phyloP scores from a whole-genome alignment of 2,113 vertebrate genomes.

The Chascanopsetta lugubris region DNA sequence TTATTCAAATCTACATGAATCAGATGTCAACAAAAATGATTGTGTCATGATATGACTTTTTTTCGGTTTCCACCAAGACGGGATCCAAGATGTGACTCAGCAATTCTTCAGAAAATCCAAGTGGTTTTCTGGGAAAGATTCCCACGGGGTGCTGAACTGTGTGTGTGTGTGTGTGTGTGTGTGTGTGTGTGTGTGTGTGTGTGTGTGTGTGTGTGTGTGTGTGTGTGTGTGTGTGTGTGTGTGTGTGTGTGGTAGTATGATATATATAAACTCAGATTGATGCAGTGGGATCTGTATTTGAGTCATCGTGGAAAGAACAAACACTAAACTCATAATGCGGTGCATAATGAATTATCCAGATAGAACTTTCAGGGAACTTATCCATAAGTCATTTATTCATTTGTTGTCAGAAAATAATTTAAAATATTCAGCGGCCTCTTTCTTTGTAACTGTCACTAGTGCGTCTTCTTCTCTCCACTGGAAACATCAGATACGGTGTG shows the following conservation, averaged over 20 bases:
- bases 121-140: not conserved
- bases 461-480: not conserved
- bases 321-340: too few species aligned
- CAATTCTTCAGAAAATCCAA: not conserved
- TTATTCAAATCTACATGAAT: too few species aligned
- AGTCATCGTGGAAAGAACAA: too few species aligned
- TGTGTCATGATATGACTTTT: not conserved
- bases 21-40: not conserved
- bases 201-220: not conserved
- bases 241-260: not conserved
- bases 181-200: not conserved
- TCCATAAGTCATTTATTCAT: slow-evolving; percentile 15
- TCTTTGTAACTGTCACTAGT: slow-evolving; percentile 1
- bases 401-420: not conserved
- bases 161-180: not conserved
- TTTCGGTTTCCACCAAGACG: not conserved
- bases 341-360: too few species aligned
- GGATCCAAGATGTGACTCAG: not conserved
- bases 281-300: too few species aligned
- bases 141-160: not conserved
- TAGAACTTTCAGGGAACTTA: too few species aligned
- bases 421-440: not conserved
- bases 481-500: slow-evolving; percentile 2
- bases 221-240: not conserved
- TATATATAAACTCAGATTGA: too few species aligned